These are phyloP conservation scores for Ectemnius cavifrons DNA, from an alignment of 2,888 invertebrate genomes.

Conservation along the genomic window DNA sequence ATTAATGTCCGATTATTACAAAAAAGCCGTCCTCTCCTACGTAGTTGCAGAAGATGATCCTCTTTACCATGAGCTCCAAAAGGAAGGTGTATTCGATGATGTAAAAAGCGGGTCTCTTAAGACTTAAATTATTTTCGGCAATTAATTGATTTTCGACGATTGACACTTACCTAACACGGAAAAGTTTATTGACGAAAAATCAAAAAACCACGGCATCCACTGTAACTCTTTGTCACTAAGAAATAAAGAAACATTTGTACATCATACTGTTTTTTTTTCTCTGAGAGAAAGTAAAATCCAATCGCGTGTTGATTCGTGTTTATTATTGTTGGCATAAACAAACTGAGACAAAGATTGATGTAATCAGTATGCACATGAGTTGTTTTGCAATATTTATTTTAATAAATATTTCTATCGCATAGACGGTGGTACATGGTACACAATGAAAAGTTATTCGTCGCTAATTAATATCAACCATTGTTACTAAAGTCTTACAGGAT, in stretches of 20 bases:
- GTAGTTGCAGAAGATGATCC: slow-evolving; percentile 87
- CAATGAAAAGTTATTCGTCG: slow-evolving; percentile 61
- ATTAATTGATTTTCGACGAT: too few relatives aligned
- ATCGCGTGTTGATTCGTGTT: not conserved
- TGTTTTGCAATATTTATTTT: slow-evolving; percentile 67
- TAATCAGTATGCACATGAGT: slow-evolving; percentile 22
- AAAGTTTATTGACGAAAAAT: too few relatives aligned
- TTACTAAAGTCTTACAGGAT: slow-evolving; percentile 29
- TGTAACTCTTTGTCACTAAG: too few relatives aligned
- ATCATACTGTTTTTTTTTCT: too few relatives aligned
- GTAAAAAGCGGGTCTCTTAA: not conserved
- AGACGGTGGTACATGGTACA: slow-evolving; percentile 69
- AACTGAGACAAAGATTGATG: not conserved
- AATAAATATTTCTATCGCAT: slow-evolving; percentile 70
- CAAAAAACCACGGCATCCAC: too few relatives aligned
- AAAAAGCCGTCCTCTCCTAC: slow-evolving; percentile 89
- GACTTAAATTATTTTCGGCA: too few relatives aligned
- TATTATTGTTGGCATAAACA: slow-evolving; percentile 5
- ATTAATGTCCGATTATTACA: slow-evolving; percentile 89
- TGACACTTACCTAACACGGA: too few relatives aligned
- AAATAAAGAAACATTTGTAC: too few relatives aligned
- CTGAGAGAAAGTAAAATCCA: not conserved
- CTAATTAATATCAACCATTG: slow-evolving; percentile 44
- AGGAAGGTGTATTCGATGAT: slow-evolving; percentile 79
- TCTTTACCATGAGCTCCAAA: slow-evolving; percentile 83